These are phyloP conservation scores for Coilia nasus DNA, from an alignment of 2,797 vertebrate genomes.

Conservation along the genomic window DNA sequence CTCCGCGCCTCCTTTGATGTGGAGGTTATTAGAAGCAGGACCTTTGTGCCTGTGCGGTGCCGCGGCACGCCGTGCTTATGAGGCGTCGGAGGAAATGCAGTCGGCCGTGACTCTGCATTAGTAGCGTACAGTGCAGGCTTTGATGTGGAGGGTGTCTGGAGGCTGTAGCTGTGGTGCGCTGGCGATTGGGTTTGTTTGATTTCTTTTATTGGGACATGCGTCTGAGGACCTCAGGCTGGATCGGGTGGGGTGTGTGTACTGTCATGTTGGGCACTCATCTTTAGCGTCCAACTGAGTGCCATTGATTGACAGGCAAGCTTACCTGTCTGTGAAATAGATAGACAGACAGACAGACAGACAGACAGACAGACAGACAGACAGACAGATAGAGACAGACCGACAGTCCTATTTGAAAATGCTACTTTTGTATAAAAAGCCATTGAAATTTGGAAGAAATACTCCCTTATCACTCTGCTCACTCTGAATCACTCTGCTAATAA, in stretches of 20 bases:
- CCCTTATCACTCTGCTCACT: no score
- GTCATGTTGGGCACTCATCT: background rate
- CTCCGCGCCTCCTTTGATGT: constrained; percentile 15
- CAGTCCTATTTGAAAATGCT: no score
- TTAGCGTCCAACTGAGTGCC: background rate
- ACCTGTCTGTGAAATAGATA: background rate
- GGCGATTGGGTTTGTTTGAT: background rate
- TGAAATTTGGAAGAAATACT: no score
- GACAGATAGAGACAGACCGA: no score
- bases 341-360: no score
- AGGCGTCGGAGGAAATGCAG: background rate
- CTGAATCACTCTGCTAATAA: no score
- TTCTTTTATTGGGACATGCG: background rate
- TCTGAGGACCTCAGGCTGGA: background rate
- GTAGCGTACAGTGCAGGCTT: background rate
- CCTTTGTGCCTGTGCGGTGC: background rate
- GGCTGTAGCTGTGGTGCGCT: background rate
- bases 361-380: no score
- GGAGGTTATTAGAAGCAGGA: constrained; percentile 15
- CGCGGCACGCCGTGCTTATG: background rate
- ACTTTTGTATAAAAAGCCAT: no score
- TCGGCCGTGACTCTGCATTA: background rate
- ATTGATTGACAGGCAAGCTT: background rate
- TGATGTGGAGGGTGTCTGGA: background rate
- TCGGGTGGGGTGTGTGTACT: background rate